Conservation (phyloP, 2,888 invertebrate species). For the Nephrocerus scutellatus region DNA sequence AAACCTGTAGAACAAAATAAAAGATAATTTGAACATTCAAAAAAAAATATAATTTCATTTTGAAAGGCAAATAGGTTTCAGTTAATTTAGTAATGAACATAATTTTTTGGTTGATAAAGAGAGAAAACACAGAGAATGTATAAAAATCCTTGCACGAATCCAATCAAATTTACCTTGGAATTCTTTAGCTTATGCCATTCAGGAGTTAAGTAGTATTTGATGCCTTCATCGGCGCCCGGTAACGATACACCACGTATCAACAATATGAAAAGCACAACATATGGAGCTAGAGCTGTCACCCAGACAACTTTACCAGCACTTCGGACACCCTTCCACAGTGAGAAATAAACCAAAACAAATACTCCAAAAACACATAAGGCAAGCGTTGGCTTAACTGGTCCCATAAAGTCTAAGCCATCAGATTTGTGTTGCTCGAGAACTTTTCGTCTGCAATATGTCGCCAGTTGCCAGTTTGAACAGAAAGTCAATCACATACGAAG, state of each 20-base stretch:
- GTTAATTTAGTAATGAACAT: not conserved
- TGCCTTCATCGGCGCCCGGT: slow-evolving; percentile 79
- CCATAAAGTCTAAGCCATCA: slow-evolving; percentile 78
- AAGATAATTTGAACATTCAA: not conserved
- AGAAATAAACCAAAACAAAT: slow-evolving; percentile 90
- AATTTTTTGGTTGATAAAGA: no score
- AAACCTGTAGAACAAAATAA: slow-evolving; percentile 56
- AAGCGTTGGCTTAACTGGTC: slow-evolving; percentile 80
- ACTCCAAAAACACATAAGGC: slow-evolving; percentile 86
- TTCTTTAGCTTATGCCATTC: slow-evolving; percentile 79
- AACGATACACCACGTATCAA: slow-evolving; percentile 75
- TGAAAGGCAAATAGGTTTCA: not conserved
- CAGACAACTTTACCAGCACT: slow-evolving; percentile 95
- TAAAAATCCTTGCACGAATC: no score
- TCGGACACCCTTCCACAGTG: slow-evolving; percentile 90
- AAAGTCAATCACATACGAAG: not conserved
- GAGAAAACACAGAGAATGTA: no score
- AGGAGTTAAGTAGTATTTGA: slow-evolving; percentile 80
- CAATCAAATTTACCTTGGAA: slow-evolving; percentile 54
- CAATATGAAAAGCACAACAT: slow-evolving; percentile 80
- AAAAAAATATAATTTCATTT: not conserved
- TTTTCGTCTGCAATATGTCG: slow-evolving; percentile 67
- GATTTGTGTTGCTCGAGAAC: slow-evolving; percentile 79
- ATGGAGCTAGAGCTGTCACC: slow-evolving; percentile 91
- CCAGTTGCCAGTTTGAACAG: no score